Conservation (phyloP, 2,888 invertebrate species). For the Lasiommata megera region DNA sequence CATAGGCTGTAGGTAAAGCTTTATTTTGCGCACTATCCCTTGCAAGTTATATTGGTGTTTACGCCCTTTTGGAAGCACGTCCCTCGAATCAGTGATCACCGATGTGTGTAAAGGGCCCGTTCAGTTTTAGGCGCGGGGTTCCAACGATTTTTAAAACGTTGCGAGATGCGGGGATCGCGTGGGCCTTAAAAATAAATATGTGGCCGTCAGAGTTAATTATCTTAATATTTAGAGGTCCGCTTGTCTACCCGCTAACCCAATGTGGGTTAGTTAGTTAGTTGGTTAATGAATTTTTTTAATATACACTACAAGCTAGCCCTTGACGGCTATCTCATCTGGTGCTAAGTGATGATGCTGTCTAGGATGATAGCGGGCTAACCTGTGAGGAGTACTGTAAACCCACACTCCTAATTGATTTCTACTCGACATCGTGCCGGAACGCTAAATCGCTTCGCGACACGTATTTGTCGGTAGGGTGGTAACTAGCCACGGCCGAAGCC, state of each 20-base stretch:
- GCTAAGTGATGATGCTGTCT: too few relatives aligned
- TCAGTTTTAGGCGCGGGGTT: conserved; percentile 45
- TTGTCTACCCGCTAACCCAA: background rate
- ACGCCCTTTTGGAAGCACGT: conserved; percentile 51
- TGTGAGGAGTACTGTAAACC: too few relatives aligned
- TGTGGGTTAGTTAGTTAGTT: too few relatives aligned
- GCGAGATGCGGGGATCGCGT: conserved; percentile 17
- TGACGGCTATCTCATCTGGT: too few relatives aligned
- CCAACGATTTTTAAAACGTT: conserved; percentile 49
- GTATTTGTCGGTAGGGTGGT: too few relatives aligned
- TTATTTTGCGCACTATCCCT: background rate
- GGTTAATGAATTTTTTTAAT: too few relatives aligned
- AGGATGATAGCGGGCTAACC: too few relatives aligned
- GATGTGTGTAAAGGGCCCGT: conserved; percentile 71
- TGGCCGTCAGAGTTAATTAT: conserved; percentile 8
- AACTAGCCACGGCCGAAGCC: too few relatives aligned
- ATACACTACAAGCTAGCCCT: too few relatives aligned
- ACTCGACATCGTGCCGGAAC: too few relatives aligned
- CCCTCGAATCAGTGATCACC: conserved; percentile 65
- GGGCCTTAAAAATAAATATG: conserved; percentile 14
- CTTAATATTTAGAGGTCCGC: background rate
- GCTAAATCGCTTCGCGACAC: too few relatives aligned
- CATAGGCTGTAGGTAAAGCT: background rate
- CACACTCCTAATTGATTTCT: too few relatives aligned
- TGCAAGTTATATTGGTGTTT: conserved; percentile 36